Evolutionary conservation across 2,888 invertebrate genomes (phyloP).

Genomic region (Eupithecia tripunctaria): DNA sequence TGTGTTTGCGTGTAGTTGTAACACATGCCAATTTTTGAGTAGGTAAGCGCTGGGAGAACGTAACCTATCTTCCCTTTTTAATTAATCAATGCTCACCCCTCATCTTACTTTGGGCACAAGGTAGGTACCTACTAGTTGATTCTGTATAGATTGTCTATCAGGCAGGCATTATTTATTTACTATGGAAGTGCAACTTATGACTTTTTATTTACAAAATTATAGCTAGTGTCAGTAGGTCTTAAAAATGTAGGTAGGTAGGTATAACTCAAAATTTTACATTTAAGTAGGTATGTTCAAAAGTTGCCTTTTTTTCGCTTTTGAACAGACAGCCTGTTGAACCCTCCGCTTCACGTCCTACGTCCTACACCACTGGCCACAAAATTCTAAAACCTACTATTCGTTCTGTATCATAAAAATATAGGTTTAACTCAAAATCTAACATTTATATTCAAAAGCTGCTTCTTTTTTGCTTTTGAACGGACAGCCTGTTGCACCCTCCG

Average conservation of each 20-base stretch:
- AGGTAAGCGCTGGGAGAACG: no score
- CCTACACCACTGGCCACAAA: not conserved
- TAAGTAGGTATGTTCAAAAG: conserved; percentile 74
- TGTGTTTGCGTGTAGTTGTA: no score
- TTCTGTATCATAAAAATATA: not conserved
- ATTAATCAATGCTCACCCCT: no score
- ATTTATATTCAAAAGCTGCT: conserved; percentile 76
- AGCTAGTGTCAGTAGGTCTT: no score
- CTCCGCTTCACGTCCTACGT: conserved; percentile 82
- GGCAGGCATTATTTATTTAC: no score
- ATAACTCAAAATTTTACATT: conserved; percentile 62
- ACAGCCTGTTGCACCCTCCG: conserved; percentile 84
- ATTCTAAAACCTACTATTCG: not conserved
- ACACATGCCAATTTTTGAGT: no score
- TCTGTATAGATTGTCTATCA: no score
- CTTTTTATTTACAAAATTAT: no score
- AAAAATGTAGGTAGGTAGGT: not conserved
- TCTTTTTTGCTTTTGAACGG: conserved; percentile 75
- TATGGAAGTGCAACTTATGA: no score
- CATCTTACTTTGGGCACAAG: no score
- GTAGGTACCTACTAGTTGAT: no score
- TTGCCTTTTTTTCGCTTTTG: conserved; percentile 77
- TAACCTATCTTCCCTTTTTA: no score
- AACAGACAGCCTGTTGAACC: conserved; percentile 82
- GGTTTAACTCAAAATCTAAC: conserved; percentile 57